phyloP scores from a whole-genome alignment of 2,888 invertebrate species.

The Hyles lineata region DNA sequence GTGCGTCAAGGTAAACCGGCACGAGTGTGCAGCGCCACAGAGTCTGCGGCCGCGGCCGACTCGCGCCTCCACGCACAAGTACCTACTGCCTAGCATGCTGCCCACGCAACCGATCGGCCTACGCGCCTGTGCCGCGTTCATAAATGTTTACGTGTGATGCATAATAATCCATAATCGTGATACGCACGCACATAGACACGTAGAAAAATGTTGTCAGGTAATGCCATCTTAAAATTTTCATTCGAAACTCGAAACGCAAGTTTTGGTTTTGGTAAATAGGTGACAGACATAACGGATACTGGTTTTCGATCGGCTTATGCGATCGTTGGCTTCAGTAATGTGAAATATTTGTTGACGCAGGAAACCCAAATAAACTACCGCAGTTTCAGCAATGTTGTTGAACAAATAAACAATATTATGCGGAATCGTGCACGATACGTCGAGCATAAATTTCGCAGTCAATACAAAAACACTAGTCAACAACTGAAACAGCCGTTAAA shows the following conservation, averaged over 20 bases:
- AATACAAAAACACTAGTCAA: slow-evolving; percentile 38
- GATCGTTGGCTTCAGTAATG: background rate
- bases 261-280: slow-evolving; percentile 18
- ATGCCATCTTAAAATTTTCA: slow-evolving; percentile 14
- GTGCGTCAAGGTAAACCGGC: slow-evolving; percentile 76
- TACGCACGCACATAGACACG: slow-evolving; percentile 39
- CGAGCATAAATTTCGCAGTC: slow-evolving; percentile 1
- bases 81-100: slow-evolving; percentile 56
- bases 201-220: slow-evolving; percentile 22
- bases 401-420: background rate
- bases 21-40: slow-evolving; percentile 64
- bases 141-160: slow-evolving; percentile 65
- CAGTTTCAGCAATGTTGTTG: background rate
- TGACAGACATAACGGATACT: slow-evolving; percentile 26
- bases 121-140: slow-evolving; percentile 63
- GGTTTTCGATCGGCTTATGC: slow-evolving; percentile 11
- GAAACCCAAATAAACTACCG: background rate
- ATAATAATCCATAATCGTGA: slow-evolving; percentile 57
- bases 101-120: slow-evolving; percentile 68
- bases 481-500: slow-evolving; percentile 58
- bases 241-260: slow-evolving; percentile 13
- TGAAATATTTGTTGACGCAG: background rate
- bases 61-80: slow-evolving; percentile 40
- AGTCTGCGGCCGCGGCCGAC: slow-evolving; percentile 64
- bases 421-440: background rate